Base-by-base conservation (phyloP, 2,797 vertebrate genomes). In the Enteromius radiatus region DNA sequence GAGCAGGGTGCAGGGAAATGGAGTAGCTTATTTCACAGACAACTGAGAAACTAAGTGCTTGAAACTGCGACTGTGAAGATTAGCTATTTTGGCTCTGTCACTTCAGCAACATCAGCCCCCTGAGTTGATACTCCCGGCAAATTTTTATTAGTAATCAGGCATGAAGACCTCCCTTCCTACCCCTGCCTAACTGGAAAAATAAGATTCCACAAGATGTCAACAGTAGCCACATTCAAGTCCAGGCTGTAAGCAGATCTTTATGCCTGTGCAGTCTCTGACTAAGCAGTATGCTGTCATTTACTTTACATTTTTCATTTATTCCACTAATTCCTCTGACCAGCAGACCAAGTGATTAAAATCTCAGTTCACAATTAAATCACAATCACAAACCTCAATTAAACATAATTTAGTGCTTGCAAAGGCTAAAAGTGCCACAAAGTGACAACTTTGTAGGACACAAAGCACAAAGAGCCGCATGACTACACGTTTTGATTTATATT, bases 1-100 rank as follows among this genome's bases (percentile, higher is more conserved):
- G 23, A 26, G 56, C 4, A 11, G 21, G 45, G 54, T 59, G 68
- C 38, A 73, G 81, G 26, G 63, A 83, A 74, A 74, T 49, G 43
- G 23, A 84, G 82, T 61, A 68, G 85, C 71, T 80, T 84, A 86
- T 83, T 86, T 87, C 79, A 63, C 69, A 88, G 84, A 84, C 83
- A 89, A 81, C 79, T 81, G 86, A 87, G 85, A 87, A 85, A 81
- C 78, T 68, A 77, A 87, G 85, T 82, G 89, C 76, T 85, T 81
- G 83, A 49, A 68, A 79, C 78, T 77, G 83, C 69, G 47, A 85
- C 80, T 68, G 67, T 82, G 84, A 79, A 86, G 86, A 87, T 84
- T 85, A 86, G 85, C 84, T 69, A 70, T 74, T 85, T 80, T 73
- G 76, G 85, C 73, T 76, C 79, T 73, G 80, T 75, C 84, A 82